A percentile compares a stretch with the other conserved stretches of the same genome.
These are phyloP conservation scores for Drosophila mauritiana DNA, from an alignment of 1,140 invertebrate genomes.

Conservation along the genomic window DNA sequence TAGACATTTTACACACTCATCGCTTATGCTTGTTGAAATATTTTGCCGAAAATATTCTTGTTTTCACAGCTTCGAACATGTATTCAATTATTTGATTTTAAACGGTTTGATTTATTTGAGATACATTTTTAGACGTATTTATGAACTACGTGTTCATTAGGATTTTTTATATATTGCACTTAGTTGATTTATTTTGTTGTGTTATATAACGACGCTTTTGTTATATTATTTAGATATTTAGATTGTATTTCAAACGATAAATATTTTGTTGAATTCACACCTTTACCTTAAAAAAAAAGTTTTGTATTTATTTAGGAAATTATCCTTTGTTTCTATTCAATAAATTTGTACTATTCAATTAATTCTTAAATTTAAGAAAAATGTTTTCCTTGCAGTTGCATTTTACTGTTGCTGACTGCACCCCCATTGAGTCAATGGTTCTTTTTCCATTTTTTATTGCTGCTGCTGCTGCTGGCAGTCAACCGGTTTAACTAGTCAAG, in stretches of 20 bases:
- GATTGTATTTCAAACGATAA: too few species aligned
- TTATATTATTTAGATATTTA: too few species aligned
- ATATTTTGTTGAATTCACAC: too few species aligned
- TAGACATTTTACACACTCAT: conserved; percentile 32
- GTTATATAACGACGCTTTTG: too few species aligned
- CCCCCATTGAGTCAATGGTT: conserved; percentile 35
- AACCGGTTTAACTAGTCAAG: conserved; percentile 71
- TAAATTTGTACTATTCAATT: too few species aligned
- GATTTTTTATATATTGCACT: not conserved
- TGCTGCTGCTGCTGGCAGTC: conserved; percentile 22
- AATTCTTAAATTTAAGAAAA: conserved; percentile 25
- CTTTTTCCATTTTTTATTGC: conserved; percentile 30
- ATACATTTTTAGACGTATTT: not conserved
- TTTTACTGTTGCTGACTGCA: conserved; percentile 47
- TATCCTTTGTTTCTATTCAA: not conserved
- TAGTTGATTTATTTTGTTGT: too few species aligned
- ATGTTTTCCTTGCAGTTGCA: conserved; percentile 32
- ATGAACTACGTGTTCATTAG: not conserved
- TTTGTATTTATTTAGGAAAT: not conserved
- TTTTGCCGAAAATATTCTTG: conserved; percentile 30
- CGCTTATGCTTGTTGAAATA: conserved; percentile 10
- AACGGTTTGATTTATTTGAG: conserved; percentile 4
- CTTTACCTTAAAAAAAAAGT: too few species aligned
- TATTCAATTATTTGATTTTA: conserved; percentile 22
- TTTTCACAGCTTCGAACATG: conserved; percentile 56